These are phyloP conservation scores for Margaritifera margaritifera DNA, from an alignment of 2,888 invertebrate species.

Conservation along the genomic window DNA sequence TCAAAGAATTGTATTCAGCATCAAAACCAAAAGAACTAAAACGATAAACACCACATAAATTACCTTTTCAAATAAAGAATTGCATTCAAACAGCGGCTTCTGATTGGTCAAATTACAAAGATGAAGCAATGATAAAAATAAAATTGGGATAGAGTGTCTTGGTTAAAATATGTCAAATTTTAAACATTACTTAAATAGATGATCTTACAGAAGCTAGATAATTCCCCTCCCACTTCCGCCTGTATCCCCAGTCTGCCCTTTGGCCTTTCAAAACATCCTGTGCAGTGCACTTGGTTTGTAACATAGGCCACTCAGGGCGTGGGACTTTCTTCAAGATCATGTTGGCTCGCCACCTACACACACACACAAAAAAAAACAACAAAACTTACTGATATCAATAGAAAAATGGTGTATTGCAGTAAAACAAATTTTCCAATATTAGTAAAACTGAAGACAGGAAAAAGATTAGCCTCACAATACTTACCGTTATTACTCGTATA, in stretches of 20 bases:
- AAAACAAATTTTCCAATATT: too few relatives aligned
- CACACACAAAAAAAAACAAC: slow-evolving; percentile 3
- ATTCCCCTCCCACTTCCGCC: slow-evolving; percentile 88
- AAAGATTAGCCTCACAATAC: background rate
- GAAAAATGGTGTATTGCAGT: background rate
- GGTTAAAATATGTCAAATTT: too few relatives aligned
- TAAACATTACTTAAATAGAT: too few relatives aligned
- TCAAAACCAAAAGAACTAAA: too few relatives aligned
- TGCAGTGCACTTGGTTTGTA: slow-evolving; percentile 85
- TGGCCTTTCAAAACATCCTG: slow-evolving; percentile 81
- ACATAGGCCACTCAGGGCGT: slow-evolving; percentile 88
- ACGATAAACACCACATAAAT: too few relatives aligned
- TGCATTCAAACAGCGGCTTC: too few relatives aligned
- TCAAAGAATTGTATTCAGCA: too few relatives aligned
- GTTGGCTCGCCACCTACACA: slow-evolving; percentile 85
- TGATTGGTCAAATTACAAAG: too few relatives aligned
- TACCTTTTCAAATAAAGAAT: too few relatives aligned
- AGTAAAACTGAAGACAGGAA: background rate
- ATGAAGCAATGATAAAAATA: too few relatives aligned
- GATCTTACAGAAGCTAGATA: slow-evolving; percentile 79
- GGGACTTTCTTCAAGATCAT: slow-evolving; percentile 89
- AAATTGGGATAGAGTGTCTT: too few relatives aligned
- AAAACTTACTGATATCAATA: background rate
- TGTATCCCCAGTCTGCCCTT: slow-evolving; percentile 81
- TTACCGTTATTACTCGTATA: too few relatives aligned